Evolutionary conservation across 2,113 vertebrate species (phyloP), one percentile per base, ranked within the genome.

Genomic region (Scolopax mira): DNA sequence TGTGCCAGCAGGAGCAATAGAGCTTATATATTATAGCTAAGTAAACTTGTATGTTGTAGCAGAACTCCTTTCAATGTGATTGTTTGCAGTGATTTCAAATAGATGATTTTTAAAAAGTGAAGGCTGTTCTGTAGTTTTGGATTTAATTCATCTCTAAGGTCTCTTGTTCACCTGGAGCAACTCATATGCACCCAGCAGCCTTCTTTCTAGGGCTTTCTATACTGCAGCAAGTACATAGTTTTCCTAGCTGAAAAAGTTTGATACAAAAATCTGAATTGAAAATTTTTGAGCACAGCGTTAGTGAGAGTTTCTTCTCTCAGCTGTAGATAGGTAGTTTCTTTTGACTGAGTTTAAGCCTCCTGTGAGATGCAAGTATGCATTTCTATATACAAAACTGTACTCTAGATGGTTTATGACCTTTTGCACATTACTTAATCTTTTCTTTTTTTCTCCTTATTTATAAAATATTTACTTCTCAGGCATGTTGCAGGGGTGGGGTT

Each of bases 371-470:
- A 71, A 58, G 51, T 44, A 13, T 86, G 28, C 23, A 7, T 79
- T 86, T 78, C 48, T 90, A 0, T 37, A 10, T 57, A 35, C 25
- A 23, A 17, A 18, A 23, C 19, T 52, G 33, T 51, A 3, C 16
- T 0, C 0, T 18, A 33, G 1, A 1, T 57, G 22, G 13, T 85
- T 78, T n/a, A 13, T 69, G 49, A 93, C 48, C 17, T 90, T 90
- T 66, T 88, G 30, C 30, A 57, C 11, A 18, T 93, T 37, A 22
- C 13, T 81, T 61, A 42, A 79, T 86, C 12, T 55, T 54, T 17
- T 60, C 4, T 35, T 8, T 18, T 18, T 25, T 21, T 3, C 0
- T 0, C 0, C 8, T 57, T 57, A 30, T 60, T 90, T 84, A 51
- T 16, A 44, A 81, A 75, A 49, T 19, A 14, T 44, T 77, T 67